Evolutionary conservation across 2,797 vertebrate species (phyloP), one percentile per base, ranked within the genome.

Genomic region (Alosa sapidissima): DNA sequence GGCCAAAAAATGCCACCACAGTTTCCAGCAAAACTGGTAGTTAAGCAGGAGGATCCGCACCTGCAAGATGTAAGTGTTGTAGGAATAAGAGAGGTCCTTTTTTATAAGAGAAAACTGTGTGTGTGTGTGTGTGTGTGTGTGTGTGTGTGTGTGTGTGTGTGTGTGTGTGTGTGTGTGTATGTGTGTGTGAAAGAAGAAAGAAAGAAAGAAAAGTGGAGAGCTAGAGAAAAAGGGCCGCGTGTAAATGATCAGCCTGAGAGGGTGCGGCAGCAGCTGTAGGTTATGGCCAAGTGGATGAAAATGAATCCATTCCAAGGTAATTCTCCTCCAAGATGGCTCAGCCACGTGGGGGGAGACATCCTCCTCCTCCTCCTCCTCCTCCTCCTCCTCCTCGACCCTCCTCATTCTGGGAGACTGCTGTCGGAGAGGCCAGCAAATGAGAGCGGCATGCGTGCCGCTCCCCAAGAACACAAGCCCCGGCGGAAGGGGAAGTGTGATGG

Each of bases 261-360:
- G 72, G 72, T 75, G 36, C 14, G 36, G 72, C 14, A 19, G 72
- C 68, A 41, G 68, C 68, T 41, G 68, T 36, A 14, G n/a, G 33
- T 36, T 45, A 47, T 78, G 72, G 72, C 72, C 41, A 47, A 78
- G 72, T 36, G 36, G 72, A 19, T 41, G 72, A 78, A 78, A 78
- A 78, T 78, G 72, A 78, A 78, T 78, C 72, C 41, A 78, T 78
- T 78, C 36, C 36, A 47, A 36, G 36, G 72, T 78, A 78, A 78
- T 78, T 78, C 41, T 45, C 28, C n/a, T 36, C 36, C 41, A 36
- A 78, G 47, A 8, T 28, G n/a, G 60, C 49, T 21, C 9, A 13
- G 41, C 41, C 19, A 8, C 36, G 19, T 5, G 19, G 72, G 41
- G 72, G 47, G 21, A 72, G 41, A 21, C 13, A 41, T 5, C 65